Evolutionary conservation across 2,113 vertebrate genomes (phyloP).

Genomic region (Amia ocellicauda): DNA sequence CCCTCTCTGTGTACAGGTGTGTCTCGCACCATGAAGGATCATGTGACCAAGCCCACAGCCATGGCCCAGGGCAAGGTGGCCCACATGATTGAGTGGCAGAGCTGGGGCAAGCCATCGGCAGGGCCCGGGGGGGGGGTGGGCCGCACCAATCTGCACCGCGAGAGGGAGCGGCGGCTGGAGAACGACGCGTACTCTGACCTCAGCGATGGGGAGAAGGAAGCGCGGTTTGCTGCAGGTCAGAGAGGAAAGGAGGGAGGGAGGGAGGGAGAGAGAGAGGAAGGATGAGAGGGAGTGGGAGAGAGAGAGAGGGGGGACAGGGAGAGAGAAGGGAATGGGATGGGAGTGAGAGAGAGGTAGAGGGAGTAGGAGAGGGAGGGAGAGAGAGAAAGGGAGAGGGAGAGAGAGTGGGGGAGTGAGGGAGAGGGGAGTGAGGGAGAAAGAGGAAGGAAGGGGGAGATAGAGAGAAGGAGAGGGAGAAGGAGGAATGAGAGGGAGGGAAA

Average conservation of each 20-base stretch:
- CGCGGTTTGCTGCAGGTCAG: conserved; percentile 89
- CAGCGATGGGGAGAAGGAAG: conserved; percentile 96
- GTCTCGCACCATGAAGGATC: conserved; percentile 91
- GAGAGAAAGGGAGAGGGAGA: too few species aligned
- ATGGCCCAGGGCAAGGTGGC: conserved; percentile 94
- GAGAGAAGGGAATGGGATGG: too few species aligned
- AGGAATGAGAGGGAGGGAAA: too few species aligned
- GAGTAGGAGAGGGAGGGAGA: too few species aligned
- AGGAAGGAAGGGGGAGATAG: too few species aligned
- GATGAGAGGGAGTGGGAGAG: too few species aligned
- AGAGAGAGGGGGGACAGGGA: too few species aligned
- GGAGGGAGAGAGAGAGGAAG: not conserved
- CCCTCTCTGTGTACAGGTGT: conserved; percentile 65
- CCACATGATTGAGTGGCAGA: conserved; percentile 99
- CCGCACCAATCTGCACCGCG: conserved; percentile 77
- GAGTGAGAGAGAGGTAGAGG: too few species aligned
- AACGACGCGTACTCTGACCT: conserved; percentile 94
- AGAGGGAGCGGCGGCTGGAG: conserved; percentile 82
- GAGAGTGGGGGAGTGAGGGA: too few species aligned
- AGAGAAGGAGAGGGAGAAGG: too few species aligned
- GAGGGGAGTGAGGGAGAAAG: too few species aligned
- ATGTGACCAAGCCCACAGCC: conserved; percentile 92
- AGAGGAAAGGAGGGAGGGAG: not conserved
- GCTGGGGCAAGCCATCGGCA: conserved; percentile 82
- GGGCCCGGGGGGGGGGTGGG: conserved; percentile 51